Evolutionary conservation across 2,888 invertebrate genomes (phyloP).

Genomic region (Apodemia hepburni): DNA sequence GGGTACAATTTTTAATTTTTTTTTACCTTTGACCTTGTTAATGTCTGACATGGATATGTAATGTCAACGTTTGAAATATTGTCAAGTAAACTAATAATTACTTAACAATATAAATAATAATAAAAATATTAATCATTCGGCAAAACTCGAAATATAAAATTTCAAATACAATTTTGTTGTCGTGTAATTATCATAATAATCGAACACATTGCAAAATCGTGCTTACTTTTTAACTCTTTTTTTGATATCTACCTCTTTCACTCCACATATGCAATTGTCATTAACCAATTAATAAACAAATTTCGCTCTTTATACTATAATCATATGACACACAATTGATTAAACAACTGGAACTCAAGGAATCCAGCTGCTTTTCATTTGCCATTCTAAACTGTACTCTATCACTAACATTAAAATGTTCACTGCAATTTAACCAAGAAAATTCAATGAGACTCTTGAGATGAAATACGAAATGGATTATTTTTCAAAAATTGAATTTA

Average conservation of each 20-base stretch:
- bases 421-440: constrained; percentile 35
- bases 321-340: constrained; percentile 55
- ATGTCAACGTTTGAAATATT: too few species aligned
- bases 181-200: constrained; percentile 65
- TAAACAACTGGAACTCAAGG: constrained; percentile 46
- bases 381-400: constrained; percentile 41
- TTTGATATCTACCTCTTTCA: constrained; percentile 45
- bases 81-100: too few species aligned
- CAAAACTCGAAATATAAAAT: not conserved
- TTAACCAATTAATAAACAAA: constrained; percentile 62
- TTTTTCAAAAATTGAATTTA: constrained; percentile 80
- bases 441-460: constrained; percentile 66
- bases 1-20: too few species aligned
- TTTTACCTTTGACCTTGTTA: too few species aligned
- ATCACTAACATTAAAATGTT: constrained; percentile 36
- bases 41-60: too few species aligned
- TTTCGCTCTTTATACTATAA: constrained; percentile 44
- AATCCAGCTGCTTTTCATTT: constrained; percentile 55
- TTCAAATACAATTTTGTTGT: constrained; percentile 57
- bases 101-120: too few species aligned
- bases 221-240: constrained; percentile 48
- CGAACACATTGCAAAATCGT: constrained; percentile 61
- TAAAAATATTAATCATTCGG: not conserved
- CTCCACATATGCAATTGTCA: constrained; percentile 56
- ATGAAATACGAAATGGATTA: constrained; percentile 78